Conservation (phyloP, 1,140 invertebrate genomes). For the Vanessa atalanta region DNA sequence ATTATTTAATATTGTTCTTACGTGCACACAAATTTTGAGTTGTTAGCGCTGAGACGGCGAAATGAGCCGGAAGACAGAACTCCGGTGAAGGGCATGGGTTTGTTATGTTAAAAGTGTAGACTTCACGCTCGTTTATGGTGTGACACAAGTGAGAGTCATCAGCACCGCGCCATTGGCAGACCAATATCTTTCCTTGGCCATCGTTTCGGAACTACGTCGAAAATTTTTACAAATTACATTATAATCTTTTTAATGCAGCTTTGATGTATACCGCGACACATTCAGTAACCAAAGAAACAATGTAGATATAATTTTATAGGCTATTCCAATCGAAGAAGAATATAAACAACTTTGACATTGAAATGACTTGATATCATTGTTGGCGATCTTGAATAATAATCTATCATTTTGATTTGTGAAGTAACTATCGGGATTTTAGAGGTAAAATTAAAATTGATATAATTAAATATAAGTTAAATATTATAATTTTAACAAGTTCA, state of each 20-base stretch:
- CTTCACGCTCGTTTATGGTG: conserved; percentile 53
- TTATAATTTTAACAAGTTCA: too few species aligned
- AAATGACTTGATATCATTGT: too few species aligned
- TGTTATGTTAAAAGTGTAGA: conserved; percentile 61
- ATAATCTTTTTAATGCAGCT: background rate
- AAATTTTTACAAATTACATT: background rate
- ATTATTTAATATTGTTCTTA: conserved; percentile 45
- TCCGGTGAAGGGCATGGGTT: conserved; percentile 63
- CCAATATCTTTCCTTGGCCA: conserved; percentile 61
- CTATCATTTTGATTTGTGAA: too few species aligned
- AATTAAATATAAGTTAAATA: too few species aligned
- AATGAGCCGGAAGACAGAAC: conserved; percentile 66
- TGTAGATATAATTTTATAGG: too few species aligned
- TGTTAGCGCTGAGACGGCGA: conserved; percentile 51
- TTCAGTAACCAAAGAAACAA: too few species aligned
- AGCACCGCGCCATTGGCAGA: conserved; percentile 67
- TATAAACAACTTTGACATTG: too few species aligned
- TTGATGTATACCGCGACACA: background rate
- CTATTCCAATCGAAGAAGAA: too few species aligned
- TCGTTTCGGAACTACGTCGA: conserved; percentile 63
- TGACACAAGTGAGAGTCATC: conserved; percentile 63
- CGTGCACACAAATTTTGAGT: conserved; percentile 65
- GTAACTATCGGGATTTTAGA: too few species aligned
- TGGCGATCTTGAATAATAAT: too few species aligned
- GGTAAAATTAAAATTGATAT: too few species aligned